phyloP scores from a whole-genome alignment of 2,113 vertebrate species.

The Macaca fascicularis region T2T-MFA8v1.1 NC_088394.1:51422001-51422500 shows the following conservation, averaged over 20 bases:
- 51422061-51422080: conserved; percentile 91
- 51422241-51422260: conserved; percentile 85
- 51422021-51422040: conserved; percentile 79
- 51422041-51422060: conserved; percentile 90
- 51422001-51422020: conserved; percentile 76
- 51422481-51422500: background rate
- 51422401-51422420: conserved; percentile 72
- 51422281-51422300: conserved; percentile 87
- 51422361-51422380: conserved; percentile 81
- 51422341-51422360: conserved; percentile 84
- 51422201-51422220: conserved; percentile 93
- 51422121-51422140: conserved; percentile 94
- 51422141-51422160: conserved; percentile 97
- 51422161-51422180: conserved; percentile 95
- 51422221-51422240: conserved; percentile 87
- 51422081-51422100: conserved; percentile 91
- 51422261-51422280: conserved; percentile 87
- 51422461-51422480: background rate
- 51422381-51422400: conserved; percentile 78
- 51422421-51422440: background rate
- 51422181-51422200: conserved; percentile 94
- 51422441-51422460: background rate
- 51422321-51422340: conserved; percentile 84
- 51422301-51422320: conserved; percentile 86
- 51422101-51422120: conserved; percentile 91